phyloP scores from a whole-genome alignment of 2,888 invertebrate species.

The Arge pagana region DNA sequence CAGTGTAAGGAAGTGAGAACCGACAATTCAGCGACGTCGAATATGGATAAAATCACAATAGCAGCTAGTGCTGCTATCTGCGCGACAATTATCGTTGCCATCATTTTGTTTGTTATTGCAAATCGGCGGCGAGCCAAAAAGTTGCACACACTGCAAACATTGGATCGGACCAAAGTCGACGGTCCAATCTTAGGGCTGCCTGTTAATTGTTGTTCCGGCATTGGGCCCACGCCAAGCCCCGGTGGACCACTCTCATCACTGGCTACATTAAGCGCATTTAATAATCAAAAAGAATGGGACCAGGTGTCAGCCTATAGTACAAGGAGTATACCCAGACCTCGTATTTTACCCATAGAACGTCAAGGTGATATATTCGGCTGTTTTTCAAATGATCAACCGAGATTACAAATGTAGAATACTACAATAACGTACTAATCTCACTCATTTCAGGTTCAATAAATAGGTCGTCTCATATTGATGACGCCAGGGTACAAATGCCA shows the following conservation, averaged over 20 bases:
- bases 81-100: constrained; percentile 87
- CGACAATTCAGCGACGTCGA: constrained; percentile 79
- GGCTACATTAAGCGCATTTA: constrained; percentile 83
- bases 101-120: constrained; percentile 87
- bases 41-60: constrained; percentile 95
- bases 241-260: constrained; percentile 80
- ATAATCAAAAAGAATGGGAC: constrained; percentile 86
- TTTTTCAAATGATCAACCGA: too few species aligned
- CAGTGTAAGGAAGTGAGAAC: constrained; percentile 91
- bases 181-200: constrained; percentile 75
- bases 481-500: constrained; percentile 71
- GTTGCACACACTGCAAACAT: constrained; percentile 67
- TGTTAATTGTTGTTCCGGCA: constrained; percentile 77
- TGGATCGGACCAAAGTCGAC: constrained; percentile 72
- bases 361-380: constrained; percentile 59
- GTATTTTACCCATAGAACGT: constrained; percentile 77
- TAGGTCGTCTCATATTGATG: constrained; percentile 65
- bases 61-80: constrained; percentile 92
- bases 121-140: constrained; percentile 79
- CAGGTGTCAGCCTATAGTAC: constrained; percentile 90
- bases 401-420: not conserved
- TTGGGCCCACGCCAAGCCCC: constrained; percentile 76
- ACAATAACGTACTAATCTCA: constrained; percentile 48
- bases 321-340: constrained; percentile 85
- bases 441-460: constrained; percentile 54